These are phyloP conservation scores for Stenodema calcarata DNA, from an alignment of 2,888 invertebrate species.

Conservation along the genomic window DNA sequence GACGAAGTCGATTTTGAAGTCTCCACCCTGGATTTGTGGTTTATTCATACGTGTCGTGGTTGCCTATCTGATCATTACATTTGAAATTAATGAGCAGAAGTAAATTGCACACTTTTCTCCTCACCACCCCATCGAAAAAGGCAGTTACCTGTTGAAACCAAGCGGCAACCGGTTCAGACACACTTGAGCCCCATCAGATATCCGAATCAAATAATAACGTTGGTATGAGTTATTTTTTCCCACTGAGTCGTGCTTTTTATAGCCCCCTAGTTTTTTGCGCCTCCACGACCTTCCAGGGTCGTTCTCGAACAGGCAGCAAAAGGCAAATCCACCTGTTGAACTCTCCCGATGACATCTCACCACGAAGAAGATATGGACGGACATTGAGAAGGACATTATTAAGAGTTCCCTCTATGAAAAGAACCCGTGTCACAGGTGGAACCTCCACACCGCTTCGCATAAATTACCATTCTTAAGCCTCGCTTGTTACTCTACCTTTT, in stretches of 20 bases:
- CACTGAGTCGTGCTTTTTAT: not conserved
- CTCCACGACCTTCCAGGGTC: not conserved
- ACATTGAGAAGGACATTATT: slow-evolving; percentile 12
- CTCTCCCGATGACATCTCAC: not conserved
- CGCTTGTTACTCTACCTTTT: not conserved
- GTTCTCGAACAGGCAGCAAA: not conserved
- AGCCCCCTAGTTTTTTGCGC: not conserved
- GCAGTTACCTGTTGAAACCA: no score
- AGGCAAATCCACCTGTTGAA: not conserved
- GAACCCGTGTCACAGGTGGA: slow-evolving; percentile 28
- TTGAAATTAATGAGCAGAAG: no score
- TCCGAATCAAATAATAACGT: not conserved
- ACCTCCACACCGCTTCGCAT: slow-evolving; percentile 4
- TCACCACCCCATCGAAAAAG: no score
- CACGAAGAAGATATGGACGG: not conserved
- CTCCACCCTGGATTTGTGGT: no score
- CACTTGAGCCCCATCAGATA: no score
- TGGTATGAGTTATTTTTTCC: not conserved
- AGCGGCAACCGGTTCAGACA: no score
- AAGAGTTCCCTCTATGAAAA: not conserved
- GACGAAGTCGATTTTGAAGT: no score
- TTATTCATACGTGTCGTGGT: no score
- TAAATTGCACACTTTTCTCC: no score
- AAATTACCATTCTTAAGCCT: slow-evolving; percentile 22
- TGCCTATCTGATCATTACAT: no score